Evolutionary conservation across 2,113 vertebrate genomes (phyloP).

Genomic region (Sardina pilchardus): DNA sequence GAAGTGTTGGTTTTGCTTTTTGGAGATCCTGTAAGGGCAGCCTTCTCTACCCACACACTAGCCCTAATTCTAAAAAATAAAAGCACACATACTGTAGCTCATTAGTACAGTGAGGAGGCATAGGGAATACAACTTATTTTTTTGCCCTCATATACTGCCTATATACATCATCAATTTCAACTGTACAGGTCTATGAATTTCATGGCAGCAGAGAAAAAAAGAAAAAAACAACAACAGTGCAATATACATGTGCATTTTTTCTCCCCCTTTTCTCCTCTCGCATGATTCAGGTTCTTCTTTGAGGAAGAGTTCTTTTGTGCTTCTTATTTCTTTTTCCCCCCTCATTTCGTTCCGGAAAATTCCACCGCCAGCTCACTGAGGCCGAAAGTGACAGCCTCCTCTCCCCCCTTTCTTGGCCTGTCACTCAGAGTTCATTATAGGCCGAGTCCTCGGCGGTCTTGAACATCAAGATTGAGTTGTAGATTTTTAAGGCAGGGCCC

Average conservation of each 20-base stretch:
- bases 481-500: slow-evolving; percentile 86
- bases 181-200: neutral
- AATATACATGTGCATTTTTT: slow-evolving; percentile 37
- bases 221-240: slow-evolving; percentile 25
- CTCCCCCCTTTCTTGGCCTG: neutral
- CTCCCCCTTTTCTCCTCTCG: neutral
- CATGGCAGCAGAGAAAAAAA: neutral
- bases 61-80: neutral
- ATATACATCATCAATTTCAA: slow-evolving; percentile 24
- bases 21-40: neutral
- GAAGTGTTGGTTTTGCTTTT: neutral
- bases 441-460: slow-evolving; percentile 81
- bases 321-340: slow-evolving; percentile 73
- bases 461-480: slow-evolving; percentile 89
- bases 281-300: slow-evolving; percentile 30
- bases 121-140: neutral
- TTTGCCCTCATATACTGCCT: neutral
- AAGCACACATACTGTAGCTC: neutral
- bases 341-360: slow-evolving; percentile 68
- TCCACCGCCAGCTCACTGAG: slow-evolving; percentile 39
- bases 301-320: slow-evolving; percentile 20
- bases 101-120: neutral
- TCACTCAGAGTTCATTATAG: slow-evolving; percentile 81
- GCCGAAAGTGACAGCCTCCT: neutral
- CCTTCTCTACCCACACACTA: neutral